These are phyloP conservation scores for Clitarchus hookeri DNA, from an alignment of 2,888 invertebrate genomes.

Conservation along the genomic window DNA sequence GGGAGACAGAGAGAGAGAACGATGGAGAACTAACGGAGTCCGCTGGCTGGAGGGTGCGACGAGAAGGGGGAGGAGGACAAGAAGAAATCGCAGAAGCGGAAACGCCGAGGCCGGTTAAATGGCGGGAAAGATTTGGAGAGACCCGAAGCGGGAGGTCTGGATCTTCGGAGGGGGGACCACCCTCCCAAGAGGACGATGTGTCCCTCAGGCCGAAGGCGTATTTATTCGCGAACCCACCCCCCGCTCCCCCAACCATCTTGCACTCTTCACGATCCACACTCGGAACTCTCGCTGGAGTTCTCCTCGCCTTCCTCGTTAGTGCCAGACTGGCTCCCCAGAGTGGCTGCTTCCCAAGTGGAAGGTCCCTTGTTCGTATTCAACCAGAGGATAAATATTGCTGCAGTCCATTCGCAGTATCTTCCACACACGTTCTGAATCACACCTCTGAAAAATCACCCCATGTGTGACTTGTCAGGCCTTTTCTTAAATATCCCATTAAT, in stretches of 20 bases:
- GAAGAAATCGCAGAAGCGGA: constrained; percentile 1
- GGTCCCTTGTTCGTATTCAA: no score
- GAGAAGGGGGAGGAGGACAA: neutral
- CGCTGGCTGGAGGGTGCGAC: neutral
- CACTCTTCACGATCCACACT: neutral
- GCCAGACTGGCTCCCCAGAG: no score
- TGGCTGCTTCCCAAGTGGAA: no score
- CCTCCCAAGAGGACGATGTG: neutral
- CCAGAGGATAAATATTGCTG: no score
- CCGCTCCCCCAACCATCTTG: no score
- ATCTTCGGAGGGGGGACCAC: neutral
- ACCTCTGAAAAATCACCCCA: no score
- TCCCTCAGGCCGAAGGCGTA: neutral
- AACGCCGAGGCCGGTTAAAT: neutral
- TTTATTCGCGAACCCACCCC: neutral
- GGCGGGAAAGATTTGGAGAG: constrained; percentile 6
- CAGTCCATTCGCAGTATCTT: no score
- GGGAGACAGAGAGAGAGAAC: neutral
- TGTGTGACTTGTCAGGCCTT: no score
- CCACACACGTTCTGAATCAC: no score
- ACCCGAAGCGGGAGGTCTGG: neutral
- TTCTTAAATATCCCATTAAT: no score
- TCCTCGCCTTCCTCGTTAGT: no score
- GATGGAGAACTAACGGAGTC: neutral
- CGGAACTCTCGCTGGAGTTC: neutral